Base-by-base conservation (phyloP, 2,113 vertebrate species). In the Nothoprocta perdicaria region DNA sequence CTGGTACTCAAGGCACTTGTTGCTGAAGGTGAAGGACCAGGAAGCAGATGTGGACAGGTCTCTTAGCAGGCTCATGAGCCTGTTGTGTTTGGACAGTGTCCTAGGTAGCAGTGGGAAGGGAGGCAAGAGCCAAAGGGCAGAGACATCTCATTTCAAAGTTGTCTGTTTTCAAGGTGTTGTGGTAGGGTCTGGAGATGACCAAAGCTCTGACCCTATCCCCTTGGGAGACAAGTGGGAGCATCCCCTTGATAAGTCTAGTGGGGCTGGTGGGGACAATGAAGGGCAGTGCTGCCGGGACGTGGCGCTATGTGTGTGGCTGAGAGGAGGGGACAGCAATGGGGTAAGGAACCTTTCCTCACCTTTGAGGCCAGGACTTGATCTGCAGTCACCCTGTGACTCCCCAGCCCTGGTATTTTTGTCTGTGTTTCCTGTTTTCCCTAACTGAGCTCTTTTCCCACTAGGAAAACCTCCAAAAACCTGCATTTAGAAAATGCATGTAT, bases 401-500 rank as follows among this genome's bases (percentile, higher is more conserved):
- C 8, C 13, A 15, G 38, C 26, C 15, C 31, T 6, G 4, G 2
- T n/a, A 4, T 41, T 14, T 46, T 69, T 67, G 40, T 38, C 12
- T 12, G 10, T 55, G 53, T 58, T 85, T 48, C 66, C 24, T 35
- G 29, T 57, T 57, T 29, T 31, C 11, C 46, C 46, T 17, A 27
- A 11, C 11, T 21, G 26, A 69, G 35, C 31, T 69, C n/a, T 14
- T 82, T 53, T 45, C 29, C 14, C 15, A 40, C 22, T 24, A 16
- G 27, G 40, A 55, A 74, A 74, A 45, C 38, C 43, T 60, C 24
- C 68, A 79, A 80, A 55, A 80, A 14, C 15, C 48, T 55, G 17
- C 21, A 2, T 46, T 66, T 60, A 10, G 48, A 21, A 16, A 6
- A 3, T 2, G 5, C 14, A 0, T 12, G 10, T 24, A 53, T 33